These are phyloP conservation scores for Antedon mediterranea DNA, from an alignment of 53 echinoderm and acorn worm species.

Conservation along the genomic window DNA sequence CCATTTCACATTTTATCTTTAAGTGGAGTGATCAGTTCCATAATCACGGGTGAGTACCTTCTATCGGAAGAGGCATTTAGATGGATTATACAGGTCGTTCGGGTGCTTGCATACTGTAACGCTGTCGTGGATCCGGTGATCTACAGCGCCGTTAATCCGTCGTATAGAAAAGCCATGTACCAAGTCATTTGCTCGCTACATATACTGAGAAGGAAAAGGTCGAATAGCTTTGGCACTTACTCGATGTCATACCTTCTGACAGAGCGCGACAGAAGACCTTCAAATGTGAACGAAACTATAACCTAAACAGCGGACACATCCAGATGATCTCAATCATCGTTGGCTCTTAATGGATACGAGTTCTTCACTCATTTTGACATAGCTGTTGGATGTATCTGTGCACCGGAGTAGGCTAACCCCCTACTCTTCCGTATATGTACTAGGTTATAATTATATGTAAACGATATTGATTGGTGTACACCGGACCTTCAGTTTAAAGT, in stretches of 20 bases:
- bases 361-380: too few species aligned
- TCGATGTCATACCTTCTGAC: background rate
- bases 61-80: background rate
- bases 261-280: background rate
- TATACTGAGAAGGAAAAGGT: background rate
- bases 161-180: conserved; percentile 26
- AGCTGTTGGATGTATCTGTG: too few species aligned
- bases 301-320: too few species aligned
- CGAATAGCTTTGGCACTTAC: background rate
- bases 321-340: too few species aligned
- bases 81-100: background rate
- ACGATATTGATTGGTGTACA: too few species aligned
- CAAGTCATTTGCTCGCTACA: conserved; percentile 6
- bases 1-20: conserved; percentile 62
- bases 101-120: conserved; percentile 14
- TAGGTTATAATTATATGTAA: too few species aligned
- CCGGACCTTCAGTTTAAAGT: too few species aligned
- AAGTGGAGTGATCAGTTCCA: conserved; percentile 25
- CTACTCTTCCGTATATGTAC: too few species aligned
- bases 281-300: background rate
- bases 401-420: too few species aligned
- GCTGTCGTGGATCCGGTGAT: conserved; percentile 35
- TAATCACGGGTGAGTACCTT: background rate
- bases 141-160: conserved; percentile 29
- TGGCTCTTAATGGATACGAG: too few species aligned